These are phyloP conservation scores for Eristalis tenax DNA, from an alignment of 2,888 invertebrate genomes.

Conservation along the genomic window DNA sequence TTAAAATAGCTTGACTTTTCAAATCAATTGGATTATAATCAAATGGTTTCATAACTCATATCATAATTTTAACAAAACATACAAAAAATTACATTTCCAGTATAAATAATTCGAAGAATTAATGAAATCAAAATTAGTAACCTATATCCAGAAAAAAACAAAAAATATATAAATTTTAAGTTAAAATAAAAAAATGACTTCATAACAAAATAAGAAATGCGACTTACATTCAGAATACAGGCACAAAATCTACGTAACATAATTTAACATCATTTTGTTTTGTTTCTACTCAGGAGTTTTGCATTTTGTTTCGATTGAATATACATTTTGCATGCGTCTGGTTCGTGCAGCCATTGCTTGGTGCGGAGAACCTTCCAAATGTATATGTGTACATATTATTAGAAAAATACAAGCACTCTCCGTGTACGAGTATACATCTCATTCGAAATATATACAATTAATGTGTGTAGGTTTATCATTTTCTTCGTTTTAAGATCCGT, in stretches of 20 bases:
- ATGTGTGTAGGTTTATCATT: constrained; percentile 11
- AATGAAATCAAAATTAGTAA: constrained; percentile 56
- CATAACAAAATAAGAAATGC: constrained; percentile 58
- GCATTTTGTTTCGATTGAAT: constrained; percentile 22
- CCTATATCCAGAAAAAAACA: constrained; percentile 53
- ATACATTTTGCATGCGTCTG: constrained; percentile 46
- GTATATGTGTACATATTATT: constrained; percentile 47
- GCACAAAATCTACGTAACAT: constrained; percentile 54
- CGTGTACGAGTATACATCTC: neutral
- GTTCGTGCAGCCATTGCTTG: constrained; percentile 16
- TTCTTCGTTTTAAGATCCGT: constrained; percentile 7
- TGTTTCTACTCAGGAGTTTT: neutral
- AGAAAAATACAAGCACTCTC: constrained; percentile 37
- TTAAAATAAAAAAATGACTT: constrained; percentile 34
- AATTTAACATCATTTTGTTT: neutral
- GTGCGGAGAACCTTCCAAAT: constrained; percentile 28
- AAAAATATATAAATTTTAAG: constrained; percentile 17
- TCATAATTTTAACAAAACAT: constrained; percentile 45
- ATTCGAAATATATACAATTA: constrained; percentile 30
- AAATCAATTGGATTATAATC: constrained; percentile 64
- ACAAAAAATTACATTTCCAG: constrained; percentile 37
- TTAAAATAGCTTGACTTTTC: constrained; percentile 65
- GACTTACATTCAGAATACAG: constrained; percentile 59
- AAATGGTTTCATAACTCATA: constrained; percentile 59
- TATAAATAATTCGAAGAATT: constrained; percentile 18